Base-by-base conservation (phyloP, 2,797 vertebrate genomes). In the Halcyon leucocephala region DNA sequence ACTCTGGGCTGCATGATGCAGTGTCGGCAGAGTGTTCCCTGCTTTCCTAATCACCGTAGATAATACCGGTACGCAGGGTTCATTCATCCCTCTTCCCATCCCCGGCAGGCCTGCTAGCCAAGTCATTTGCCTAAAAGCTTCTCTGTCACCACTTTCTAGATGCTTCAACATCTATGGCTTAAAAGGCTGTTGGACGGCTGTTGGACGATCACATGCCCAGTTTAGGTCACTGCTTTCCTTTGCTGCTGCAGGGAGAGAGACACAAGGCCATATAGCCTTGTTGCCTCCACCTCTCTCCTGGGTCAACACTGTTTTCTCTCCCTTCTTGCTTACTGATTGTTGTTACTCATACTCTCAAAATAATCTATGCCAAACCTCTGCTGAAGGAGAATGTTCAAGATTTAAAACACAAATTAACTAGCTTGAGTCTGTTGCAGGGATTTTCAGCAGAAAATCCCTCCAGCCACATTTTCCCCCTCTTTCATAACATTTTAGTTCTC, bases 81-180 rank as follows among this genome's bases (percentile, higher is more conserved):
- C 58, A 6, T 52, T 72, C 42, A 25, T 49, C 28, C n/a, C 26
- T 61, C 25, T 54, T 79, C 26, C 39, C 61, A 15, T 25, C 37
- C 28, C 72, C 35, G 62, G 55, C 70, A 82, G 22, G 39, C 73
- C 61, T 35, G 61, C 65, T 51, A 31, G 82, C 87, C 82, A 72
- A 94, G 73, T 69, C 25, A 70, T 91, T 90, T 90, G 16, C 77
- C 54, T 79, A 60, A 93, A 93, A 95, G 77, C 85, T 55, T 82
- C 46, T 41, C 85, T 70, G 82, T 44, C 83, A 54, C 58, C 82
- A 13, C 58, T 86, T 92, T 93, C 66, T 78, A 44, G 65, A 86
- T 70, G 62, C 46, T 91, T 93, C 64, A 86, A 57, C 35, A 51
- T 65, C 26, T 13, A 2, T 15, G 15, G 82, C 69, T 91, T 41